Evolutionary conservation across 1,140 invertebrate genomes (phyloP), one percentile per base, ranked within the genome.

Genomic region (Tetragnatha versicolor): DNA sequence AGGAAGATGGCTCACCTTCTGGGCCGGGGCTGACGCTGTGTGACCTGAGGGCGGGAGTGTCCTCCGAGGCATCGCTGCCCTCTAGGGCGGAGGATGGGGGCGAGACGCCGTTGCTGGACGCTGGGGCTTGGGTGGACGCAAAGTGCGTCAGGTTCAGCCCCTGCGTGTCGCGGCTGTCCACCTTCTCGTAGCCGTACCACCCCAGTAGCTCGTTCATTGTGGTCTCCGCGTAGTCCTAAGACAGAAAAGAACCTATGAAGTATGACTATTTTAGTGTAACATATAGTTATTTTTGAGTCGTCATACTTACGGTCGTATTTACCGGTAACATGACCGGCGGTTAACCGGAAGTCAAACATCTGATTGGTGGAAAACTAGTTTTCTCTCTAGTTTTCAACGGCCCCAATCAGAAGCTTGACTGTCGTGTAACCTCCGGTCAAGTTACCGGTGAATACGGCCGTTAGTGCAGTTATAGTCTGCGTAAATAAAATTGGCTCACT

Each of bases 131-230:
- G 39, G 31, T 47, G 10, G 77, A 70, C 2, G 79, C 75, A 68
- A 81, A 83, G 14, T 82, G 82, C 10, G 84, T 72, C 17, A 86
- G 81, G 42, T 86, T 84, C 12, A 86, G 60, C 51, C 86, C 80
- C 72, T 87, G 82, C n/a, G 85, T 85, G 75, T 87, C 84, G 1
- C 81, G 76, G 42, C 83, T 87, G 85, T 90, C 89, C 22, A 91
- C 88, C 82, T 91, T 91, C 80, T 92, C 92, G 84, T 94, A 95
- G 0, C 94, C 94, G 85, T 95, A 96, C 91, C 93, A 94, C 45
- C 94, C 93, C 10, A 95, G 87, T 66, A 95, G 87, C 84, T 96
- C 94, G 82, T 94, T 95, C 93, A 96, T 95, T 7, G 93, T 93
- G 39, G 92, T 93, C 83, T 94, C 92, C 0, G 93, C 94, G 84